Conservation (phyloP, 2,888 invertebrate genomes). For the Brachyptera putata region DNA sequence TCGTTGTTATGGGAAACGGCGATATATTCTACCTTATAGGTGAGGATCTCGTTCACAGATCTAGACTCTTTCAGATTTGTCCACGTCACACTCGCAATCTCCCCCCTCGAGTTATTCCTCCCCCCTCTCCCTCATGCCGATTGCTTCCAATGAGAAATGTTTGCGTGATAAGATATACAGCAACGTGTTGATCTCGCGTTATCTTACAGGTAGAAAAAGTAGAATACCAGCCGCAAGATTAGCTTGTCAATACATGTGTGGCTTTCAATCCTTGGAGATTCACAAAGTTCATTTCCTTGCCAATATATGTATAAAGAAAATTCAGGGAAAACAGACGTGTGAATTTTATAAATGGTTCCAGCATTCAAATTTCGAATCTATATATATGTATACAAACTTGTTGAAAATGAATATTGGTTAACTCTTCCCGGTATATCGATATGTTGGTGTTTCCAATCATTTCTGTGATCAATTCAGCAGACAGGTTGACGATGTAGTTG, state of each 20-base stretch:
- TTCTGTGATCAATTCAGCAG: too few relatives aligned
- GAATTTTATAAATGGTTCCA: constrained; percentile 18
- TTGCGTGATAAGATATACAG: constrained; percentile 9
- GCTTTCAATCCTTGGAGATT: constrained; percentile 20
- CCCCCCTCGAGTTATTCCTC: background rate
- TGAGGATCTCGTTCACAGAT: too few relatives aligned
- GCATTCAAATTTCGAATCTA: constrained; percentile 7
- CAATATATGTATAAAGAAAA: constrained; percentile 10
- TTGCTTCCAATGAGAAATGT: constrained; percentile 4
- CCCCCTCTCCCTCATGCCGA: background rate
- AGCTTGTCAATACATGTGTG: constrained; percentile 15
- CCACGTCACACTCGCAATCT: too few relatives aligned
- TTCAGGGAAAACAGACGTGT: background rate
- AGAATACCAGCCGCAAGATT: constrained; percentile 17
- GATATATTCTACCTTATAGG: too few relatives aligned
- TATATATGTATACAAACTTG: background rate
- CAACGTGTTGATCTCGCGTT: constrained; percentile 3
- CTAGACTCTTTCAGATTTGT: too few relatives aligned
- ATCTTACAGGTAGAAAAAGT: constrained; percentile 1
- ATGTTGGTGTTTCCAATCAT: too few relatives aligned
- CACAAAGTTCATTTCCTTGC: constrained; percentile 14
- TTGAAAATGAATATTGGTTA: background rate
- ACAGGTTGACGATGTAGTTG: too few relatives aligned
- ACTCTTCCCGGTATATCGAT: too few relatives aligned
- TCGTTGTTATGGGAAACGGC: too few relatives aligned